A percentile compares a stretch with the other conserved stretches of the same genome.
These are phyloP conservation scores for Etia nguti DNA, from an alignment of 2,113 vertebrate species.

Conservation along the genomic window DNA sequence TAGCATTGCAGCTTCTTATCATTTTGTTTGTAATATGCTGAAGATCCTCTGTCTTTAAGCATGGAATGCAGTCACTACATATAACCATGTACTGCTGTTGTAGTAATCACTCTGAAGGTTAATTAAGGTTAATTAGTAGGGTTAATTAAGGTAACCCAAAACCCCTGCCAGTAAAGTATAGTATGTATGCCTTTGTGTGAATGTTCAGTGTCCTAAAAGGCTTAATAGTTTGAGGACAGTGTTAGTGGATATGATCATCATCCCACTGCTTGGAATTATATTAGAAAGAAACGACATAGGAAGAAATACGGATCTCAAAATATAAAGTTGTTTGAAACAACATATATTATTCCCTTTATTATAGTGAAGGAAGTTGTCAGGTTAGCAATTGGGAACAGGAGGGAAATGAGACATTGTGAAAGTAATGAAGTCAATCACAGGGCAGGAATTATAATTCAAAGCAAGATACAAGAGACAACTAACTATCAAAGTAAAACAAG, in stretches of 20 bases:
- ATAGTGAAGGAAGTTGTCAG: background rate
- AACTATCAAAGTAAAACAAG: background rate
- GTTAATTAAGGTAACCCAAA: background rate
- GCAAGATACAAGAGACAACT: background rate
- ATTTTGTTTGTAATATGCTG: background rate
- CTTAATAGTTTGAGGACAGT: background rate
- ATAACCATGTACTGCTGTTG: background rate
- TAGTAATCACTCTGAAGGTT: background rate
- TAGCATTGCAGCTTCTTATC: background rate
- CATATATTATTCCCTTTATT: background rate
- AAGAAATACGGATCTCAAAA: background rate
- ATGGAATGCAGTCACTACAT: background rate
- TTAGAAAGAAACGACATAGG: background rate
- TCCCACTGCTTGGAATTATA: background rate
- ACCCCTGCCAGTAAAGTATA: background rate
- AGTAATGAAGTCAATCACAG: background rate
- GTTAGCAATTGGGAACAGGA: background rate
- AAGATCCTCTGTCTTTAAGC: background rate
- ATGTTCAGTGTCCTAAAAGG: background rate
- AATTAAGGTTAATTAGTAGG: background rate
- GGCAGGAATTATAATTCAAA: background rate
- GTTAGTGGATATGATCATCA: background rate
- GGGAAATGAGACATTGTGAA: background rate
- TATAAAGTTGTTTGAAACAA: background rate
- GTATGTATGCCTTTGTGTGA: background rate